phyloP scores from a whole-genome alignment of 2,797 vertebrate species.

The Alca torda region DNA sequence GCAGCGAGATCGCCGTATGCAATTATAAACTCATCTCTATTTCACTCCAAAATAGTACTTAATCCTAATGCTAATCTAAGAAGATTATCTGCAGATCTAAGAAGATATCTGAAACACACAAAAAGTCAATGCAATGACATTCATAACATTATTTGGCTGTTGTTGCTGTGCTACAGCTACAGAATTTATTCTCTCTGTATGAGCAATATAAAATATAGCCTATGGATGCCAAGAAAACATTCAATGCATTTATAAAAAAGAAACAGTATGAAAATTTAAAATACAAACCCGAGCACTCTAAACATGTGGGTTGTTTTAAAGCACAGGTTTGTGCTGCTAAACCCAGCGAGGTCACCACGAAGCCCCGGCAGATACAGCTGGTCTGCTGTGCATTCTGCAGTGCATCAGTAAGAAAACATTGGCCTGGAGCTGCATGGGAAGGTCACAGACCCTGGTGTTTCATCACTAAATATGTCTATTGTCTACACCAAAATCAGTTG shows the following conservation, averaged over 20 bases:
- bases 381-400: background rate
- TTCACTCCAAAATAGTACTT: background rate
- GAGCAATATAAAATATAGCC: accelerated
- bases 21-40: background rate
- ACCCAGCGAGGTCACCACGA: background rate
- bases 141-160: background rate
- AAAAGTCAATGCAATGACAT: background rate
- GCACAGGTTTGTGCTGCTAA: background rate
- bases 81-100: background rate
- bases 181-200: background rate
- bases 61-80: background rate
- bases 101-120: background rate
- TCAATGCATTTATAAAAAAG: background rate
- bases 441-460: background rate
- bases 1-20: background rate
- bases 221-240: background rate
- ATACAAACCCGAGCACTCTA: background rate
- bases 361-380: background rate
- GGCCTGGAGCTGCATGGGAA: slow-evolving; percentile 22
- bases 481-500: slow-evolving; percentile 40
- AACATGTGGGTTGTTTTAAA: background rate
- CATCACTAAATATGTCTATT: background rate
- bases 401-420: background rate
- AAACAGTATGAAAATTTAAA: background rate
- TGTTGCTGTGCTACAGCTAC: background rate